Percentiles rank a stretch among this genome's conserved stretches.
phyloP scores from a whole-genome alignment of 2,888 invertebrate genomes.

The Amorpha juglandis region DNA sequence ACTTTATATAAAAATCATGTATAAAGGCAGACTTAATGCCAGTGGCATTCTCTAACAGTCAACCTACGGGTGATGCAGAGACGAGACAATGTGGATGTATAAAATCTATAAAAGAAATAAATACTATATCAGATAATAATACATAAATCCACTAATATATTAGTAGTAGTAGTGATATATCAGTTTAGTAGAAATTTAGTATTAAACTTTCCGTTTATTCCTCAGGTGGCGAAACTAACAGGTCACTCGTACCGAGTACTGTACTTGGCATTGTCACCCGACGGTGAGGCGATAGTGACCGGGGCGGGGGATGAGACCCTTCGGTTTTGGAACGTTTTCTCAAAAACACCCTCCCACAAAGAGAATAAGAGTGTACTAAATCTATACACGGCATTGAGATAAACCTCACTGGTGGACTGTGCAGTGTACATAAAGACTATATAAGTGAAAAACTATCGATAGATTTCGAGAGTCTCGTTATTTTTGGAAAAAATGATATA shows the following conservation, averaged over 20 bases:
- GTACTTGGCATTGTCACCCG: conserved; percentile 98
- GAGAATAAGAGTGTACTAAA: conserved; percentile 97
- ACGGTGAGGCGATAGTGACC: conserved; percentile 99
- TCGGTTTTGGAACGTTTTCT: conserved; percentile 99
- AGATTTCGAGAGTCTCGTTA: not conserved
- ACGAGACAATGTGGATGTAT: no score
- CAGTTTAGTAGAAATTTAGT: not conserved
- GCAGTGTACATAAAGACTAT: not conserved
- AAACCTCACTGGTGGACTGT: conserved; percentile 40
- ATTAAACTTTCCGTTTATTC: not conserved
- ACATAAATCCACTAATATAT: no score
- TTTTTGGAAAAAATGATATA: not conserved
- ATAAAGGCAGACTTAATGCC: no score
- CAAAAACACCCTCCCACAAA: conserved; percentile 97
- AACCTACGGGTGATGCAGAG: no score
- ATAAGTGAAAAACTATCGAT: not conserved
- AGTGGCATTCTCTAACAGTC: no score
- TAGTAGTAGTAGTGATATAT: no score
- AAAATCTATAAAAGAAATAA: no score
- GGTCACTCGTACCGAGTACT: conserved; percentile 98
- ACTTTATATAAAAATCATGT: no score
- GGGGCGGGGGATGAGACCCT: conserved; percentile 99
- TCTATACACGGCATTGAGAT: conserved; percentile 91
- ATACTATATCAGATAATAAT: no score
- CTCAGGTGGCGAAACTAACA: conserved; percentile 96